These are phyloP conservation scores for Ophioderma brevispina DNA, from an alignment of 35 echinoderm and acorn worm species.

Conservation along the genomic window DNA sequence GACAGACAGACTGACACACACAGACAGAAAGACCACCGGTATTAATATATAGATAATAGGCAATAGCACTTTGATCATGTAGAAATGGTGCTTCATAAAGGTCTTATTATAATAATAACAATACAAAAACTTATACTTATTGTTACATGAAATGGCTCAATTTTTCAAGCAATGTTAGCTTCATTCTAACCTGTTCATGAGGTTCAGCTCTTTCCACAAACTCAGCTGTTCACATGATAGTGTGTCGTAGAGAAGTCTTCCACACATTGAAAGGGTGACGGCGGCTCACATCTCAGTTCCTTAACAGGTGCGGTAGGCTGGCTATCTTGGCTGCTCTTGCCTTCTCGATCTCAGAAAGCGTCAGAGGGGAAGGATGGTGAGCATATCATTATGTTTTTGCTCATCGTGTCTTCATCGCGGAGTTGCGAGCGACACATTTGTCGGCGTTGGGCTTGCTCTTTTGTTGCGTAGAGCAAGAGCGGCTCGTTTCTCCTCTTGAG, in stretches of 20 bases:
- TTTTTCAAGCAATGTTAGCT: too few relatives aligned
- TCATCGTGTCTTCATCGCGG: conserved; percentile 40
- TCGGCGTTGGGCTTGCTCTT: conserved; percentile 53
- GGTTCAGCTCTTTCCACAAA: conserved; percentile 91
- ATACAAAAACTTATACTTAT: too few relatives aligned
- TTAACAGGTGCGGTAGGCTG: conserved; percentile 59
- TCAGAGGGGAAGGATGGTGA: conserved; percentile 56
- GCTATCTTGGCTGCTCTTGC: conserved; percentile 80
- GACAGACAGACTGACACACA: too few relatives aligned
- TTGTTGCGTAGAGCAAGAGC: conserved; percentile 41
- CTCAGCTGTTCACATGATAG: conserved; percentile 73
- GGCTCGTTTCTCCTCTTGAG: conserved; percentile 56
- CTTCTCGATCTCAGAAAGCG: conserved; percentile 73
- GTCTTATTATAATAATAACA: too few relatives aligned
- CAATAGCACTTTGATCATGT: too few relatives aligned
- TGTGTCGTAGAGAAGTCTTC: conserved; percentile 86
- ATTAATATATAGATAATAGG: too few relatives aligned
- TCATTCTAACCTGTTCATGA: conserved; percentile 96
- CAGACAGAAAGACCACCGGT: too few relatives aligned
- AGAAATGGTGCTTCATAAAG: too few relatives aligned
- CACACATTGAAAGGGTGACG: conserved; percentile 55
- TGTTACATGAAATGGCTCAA: too few relatives aligned
- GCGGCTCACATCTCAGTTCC: conserved; percentile 32
- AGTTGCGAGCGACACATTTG: conserved; percentile 59
- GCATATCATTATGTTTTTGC: conserved; percentile 72